Conservation (phyloP, 2,797 vertebrate species). For the Pipistrellus pygmaeus region DNA sequence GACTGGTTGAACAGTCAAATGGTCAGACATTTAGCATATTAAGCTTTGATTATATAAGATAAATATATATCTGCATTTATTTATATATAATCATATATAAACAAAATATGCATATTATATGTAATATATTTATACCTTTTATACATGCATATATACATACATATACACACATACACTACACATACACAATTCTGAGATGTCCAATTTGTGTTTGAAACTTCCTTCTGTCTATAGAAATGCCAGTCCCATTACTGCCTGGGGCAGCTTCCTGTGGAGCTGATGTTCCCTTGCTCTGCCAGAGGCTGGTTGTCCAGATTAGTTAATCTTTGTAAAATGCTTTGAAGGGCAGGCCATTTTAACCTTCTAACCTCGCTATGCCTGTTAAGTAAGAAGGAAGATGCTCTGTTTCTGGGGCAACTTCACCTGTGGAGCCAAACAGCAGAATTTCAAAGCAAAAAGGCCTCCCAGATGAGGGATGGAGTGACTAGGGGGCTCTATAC, state of each 20-base stretch:
- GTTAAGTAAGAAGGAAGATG: not conserved
- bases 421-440: not conserved
- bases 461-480: not conserved
- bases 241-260: not conserved
- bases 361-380: not conserved
- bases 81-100: not conserved
- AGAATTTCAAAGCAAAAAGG: not conserved
- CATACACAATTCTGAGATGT: not conserved
- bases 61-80: too few species aligned
- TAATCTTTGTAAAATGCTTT: conserved; percentile 57
- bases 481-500: accelerated
- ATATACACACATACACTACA: not conserved
- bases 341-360: conserved; percentile 20
- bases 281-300: not conserved
- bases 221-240: not conserved
- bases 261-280: not conserved
- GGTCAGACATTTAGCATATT: too few species aligned
- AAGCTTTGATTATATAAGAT: too few species aligned
- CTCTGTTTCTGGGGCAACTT: not conserved
- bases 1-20: too few species aligned
- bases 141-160: too few species aligned
- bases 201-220: not conserved
- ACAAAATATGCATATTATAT: not conserved
- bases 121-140: not conserved
- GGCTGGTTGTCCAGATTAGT: not conserved